Base-by-base conservation (phyloP, 2,797 vertebrate species). In the Molossus molossus region DNA sequence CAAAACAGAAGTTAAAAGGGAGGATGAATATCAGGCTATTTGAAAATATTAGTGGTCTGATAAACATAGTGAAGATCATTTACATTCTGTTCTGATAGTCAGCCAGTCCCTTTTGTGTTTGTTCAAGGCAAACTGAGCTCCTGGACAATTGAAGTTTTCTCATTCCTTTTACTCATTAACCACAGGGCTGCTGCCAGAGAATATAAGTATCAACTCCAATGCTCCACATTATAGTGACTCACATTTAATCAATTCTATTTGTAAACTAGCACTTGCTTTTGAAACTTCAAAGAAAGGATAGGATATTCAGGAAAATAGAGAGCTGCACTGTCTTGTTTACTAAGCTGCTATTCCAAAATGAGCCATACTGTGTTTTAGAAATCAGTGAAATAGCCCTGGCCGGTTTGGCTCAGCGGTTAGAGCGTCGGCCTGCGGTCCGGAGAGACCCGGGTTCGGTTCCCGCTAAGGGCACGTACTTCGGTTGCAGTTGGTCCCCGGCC, bases 241-340 rank as follows among this genome's bases (percentile, higher is more conserved):
- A 70, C 40, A 93, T 80, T 83, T 69, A 84, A 92, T 73, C 82
- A 65, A 29, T 81, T 90, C 69, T 90, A 76, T 77, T 57, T 57
- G 60, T 69, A 93, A 85, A 86, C 10, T 48, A 82, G 17, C 33
- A 73, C 25, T 87, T 94, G 37, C 17, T 83, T 83, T 92, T 80
- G 48, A 86, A 93, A 94, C 60, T 77, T 90, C 84, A 91, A 55
- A 76, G 55, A 81, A 95, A 83, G 1, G 7, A 40, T 83, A 83
- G 1, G 7, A 40, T 83, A 79, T 27, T 18, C 15, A 86, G 70
- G 21, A 94, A 75, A 58, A 64, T 45, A 40, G 37, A 82, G 40
- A 72, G 2, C 9, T 58, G 2, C 37, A 2, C 6, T 92, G 25
- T 81, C 53, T 60, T 92, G 87, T 79, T 40, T 12, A 70, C 29